A percentile compares a stretch with the other conserved stretches of the same genome.
Evolutionary conservation across 2,113 vertebrate species (phyloP).

Genomic region (Aptenodytes patagonicus): DNA sequence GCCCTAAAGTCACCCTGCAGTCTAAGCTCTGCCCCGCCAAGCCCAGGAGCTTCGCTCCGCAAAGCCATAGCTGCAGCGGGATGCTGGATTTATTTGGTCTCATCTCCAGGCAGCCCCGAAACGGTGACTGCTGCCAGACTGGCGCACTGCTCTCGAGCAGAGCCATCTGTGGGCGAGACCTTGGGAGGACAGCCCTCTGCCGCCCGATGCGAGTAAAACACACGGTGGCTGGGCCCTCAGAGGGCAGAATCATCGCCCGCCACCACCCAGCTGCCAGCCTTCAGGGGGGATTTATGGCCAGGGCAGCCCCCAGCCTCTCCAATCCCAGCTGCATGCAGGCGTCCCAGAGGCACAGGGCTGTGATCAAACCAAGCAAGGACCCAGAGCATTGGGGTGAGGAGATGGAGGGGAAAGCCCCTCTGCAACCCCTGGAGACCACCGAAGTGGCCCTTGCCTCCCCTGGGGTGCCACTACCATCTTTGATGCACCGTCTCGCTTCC

Average conservation of each 20-base stretch:
- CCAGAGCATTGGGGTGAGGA: neutral
- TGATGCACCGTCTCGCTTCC: neutral
- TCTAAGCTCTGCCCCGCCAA: neutral
- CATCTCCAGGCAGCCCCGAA: neutral
- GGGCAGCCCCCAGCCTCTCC: neutral
- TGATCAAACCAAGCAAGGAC: neutral
- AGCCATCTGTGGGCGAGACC: neutral
- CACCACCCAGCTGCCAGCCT: neutral
- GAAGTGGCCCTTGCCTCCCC: neutral
- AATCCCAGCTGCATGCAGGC: neutral
- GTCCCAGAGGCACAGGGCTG: neutral
- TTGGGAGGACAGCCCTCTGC: neutral
- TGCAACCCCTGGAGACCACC: neutral
- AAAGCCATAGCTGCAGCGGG: neutral
- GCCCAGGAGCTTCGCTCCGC: neutral
- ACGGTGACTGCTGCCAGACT: neutral
- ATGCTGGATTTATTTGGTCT: neutral
- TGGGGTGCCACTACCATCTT: neutral
- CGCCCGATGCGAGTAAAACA: neutral
- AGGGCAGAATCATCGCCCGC: fast-evolving
- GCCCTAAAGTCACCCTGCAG: neutral
- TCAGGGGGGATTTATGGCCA: neutral
- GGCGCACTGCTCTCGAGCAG: neutral
- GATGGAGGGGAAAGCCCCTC: neutral
- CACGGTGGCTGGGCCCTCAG: neutral